These are phyloP conservation scores for Lagorchestes hirsutus DNA, from an alignment of 2,797 vertebrate species.

Conservation along the genomic window DNA sequence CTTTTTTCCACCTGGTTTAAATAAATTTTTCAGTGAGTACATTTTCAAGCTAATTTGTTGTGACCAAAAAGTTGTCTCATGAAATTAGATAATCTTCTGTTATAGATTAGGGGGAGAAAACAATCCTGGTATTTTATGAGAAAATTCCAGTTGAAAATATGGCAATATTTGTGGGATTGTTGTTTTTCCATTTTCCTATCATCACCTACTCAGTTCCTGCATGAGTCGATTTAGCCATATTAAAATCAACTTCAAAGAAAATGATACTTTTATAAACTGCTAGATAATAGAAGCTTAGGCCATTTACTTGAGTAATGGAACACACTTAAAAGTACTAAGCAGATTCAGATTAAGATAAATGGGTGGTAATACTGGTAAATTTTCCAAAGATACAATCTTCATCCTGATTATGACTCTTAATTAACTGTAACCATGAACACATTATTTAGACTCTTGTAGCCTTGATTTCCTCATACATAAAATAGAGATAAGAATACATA, in stretches of 20 bases:
- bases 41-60: constrained; percentile 84
- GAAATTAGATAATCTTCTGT: constrained; percentile 85
- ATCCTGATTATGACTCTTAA: constrained; percentile 21
- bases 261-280: constrained; percentile 83
- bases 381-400: constrained; percentile 11
- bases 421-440: not conserved
- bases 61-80: constrained; percentile 83
- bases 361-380: not conserved
- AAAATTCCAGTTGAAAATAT: constrained; percentile 84
- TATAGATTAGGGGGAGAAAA: constrained; percentile 79
- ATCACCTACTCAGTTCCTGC: constrained; percentile 90
- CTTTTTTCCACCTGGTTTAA: constrained; percentile 80
- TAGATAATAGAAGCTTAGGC: constrained; percentile 77
- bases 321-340: constrained; percentile 85
- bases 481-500: not conserved
- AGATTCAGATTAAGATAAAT: constrained; percentile 82
- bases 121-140: constrained; percentile 86
- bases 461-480: not conserved
- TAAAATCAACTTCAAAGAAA: constrained; percentile 90
- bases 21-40: constrained; percentile 81
- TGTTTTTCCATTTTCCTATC: constrained; percentile 86
- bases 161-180: constrained; percentile 85
- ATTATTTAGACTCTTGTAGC: not conserved
- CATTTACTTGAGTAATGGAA: constrained; percentile 84
- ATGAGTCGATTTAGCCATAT: constrained; percentile 84